phyloP scores from a whole-genome alignment of 2,888 invertebrate species.

The Aleiodes alternator region DNA sequence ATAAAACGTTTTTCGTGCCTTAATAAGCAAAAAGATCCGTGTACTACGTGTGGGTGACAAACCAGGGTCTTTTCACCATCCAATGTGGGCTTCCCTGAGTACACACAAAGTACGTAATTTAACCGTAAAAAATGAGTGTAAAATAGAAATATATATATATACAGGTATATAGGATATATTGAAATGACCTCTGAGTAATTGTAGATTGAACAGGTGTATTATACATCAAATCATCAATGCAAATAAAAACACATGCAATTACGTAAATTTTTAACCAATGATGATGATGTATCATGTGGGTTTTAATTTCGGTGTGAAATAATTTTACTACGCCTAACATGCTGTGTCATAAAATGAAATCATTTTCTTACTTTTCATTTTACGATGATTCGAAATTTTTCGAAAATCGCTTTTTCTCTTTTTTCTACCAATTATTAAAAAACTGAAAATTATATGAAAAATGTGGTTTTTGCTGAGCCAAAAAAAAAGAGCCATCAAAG shows the following conservation, averaged over 20 bases:
- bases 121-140: constrained; percentile 13
- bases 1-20: constrained; percentile 44
- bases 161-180: background rate
- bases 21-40: constrained; percentile 47
- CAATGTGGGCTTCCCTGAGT: constrained; percentile 41
- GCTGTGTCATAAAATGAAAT: background rate
- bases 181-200: constrained; percentile 10
- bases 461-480: no score
- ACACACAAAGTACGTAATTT: constrained; percentile 32
- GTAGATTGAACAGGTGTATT: constrained; percentile 13
- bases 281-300: no score
- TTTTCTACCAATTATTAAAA: no score
- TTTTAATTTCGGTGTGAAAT: no score
- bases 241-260: constrained; percentile 1
- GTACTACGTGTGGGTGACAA: background rate
- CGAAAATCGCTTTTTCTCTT: background rate
- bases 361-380: background rate
- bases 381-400: background rate
- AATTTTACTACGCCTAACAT: no score
- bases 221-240: background rate
- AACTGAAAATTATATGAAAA: no score
- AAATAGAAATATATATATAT: background rate
- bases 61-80: constrained; percentile 37
- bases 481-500: no score
- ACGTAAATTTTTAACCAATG: no score